These are phyloP conservation scores for Marasmarcha lunaedactyla DNA, from an alignment of 2,888 invertebrate genomes.

Conservation along the genomic window DNA sequence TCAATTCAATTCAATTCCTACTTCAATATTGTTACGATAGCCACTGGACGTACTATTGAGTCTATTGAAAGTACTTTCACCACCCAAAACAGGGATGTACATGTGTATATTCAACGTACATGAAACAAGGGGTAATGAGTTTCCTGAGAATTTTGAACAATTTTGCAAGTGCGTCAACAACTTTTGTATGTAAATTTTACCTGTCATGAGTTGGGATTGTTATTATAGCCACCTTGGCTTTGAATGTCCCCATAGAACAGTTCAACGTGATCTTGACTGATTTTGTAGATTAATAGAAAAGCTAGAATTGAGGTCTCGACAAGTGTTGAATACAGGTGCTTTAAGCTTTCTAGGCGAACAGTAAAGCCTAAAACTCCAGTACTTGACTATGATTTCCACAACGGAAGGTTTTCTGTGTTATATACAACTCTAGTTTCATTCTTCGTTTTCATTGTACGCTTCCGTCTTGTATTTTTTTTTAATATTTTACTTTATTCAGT, in stretches of 20 bases:
- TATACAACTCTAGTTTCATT: constrained; percentile 1
- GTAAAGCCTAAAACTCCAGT: constrained; percentile 4
- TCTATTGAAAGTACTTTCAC: too few relatives aligned
- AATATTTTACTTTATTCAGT: too few relatives aligned
- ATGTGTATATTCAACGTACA: neutral
- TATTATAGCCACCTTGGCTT: constrained; percentile 10
- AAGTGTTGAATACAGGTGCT: constrained; percentile 5
- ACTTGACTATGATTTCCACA: neutral
- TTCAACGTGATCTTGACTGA: constrained; percentile 10
- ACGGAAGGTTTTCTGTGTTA: neutral
- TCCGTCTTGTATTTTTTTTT: too few relatives aligned
- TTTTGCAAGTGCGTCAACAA: constrained; percentile 9
- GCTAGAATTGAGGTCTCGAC: constrained; percentile 4
- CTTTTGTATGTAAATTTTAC: constrained; percentile 10
- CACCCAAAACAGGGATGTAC: neutral
- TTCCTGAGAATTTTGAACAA: constrained; percentile 9
- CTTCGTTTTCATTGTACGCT: too few relatives aligned
- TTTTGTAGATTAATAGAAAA: constrained; percentile 3
- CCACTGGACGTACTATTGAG: too few relatives aligned
- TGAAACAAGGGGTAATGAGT: constrained; percentile 3
- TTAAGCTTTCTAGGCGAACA: constrained; percentile 4
- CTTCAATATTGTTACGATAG: neutral
- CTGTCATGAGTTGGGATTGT: constrained; percentile 9
- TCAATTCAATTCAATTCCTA: neutral
- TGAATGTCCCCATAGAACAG: constrained; percentile 9